phyloP scores from a whole-genome alignment of 2,888 invertebrate species.

The Xestia c-nigrum region DNA sequence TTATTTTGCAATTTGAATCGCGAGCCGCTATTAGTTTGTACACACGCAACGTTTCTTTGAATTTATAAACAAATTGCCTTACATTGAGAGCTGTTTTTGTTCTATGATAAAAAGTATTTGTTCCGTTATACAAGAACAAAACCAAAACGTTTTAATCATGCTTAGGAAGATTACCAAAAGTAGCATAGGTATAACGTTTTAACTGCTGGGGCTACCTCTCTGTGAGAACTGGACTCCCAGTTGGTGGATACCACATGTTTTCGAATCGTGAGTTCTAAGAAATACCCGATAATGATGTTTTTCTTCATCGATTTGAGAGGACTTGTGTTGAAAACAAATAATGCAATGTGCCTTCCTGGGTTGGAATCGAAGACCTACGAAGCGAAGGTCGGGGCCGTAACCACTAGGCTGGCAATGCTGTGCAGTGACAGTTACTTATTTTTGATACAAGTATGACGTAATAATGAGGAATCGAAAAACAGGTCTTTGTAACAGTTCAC shows the following conservation, averaged over 20 bases:
- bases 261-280: neutral
- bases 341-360: neutral
- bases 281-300: neutral
- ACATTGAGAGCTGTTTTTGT: slow-evolving; percentile 31
- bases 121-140: neutral
- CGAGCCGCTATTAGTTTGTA: slow-evolving; percentile 49
- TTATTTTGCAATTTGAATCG: slow-evolving; percentile 61
- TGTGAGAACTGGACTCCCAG: neutral
- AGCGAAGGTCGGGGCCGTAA: neutral
- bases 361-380: neutral
- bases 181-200: neutral
- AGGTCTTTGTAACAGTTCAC: slow-evolving; percentile 33
- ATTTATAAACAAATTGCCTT: slow-evolving; percentile 31
- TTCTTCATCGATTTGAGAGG: neutral
- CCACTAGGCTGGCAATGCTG: neutral
- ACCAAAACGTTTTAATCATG: neutral
- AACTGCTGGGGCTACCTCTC: neutral
- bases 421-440: neutral
- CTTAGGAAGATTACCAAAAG: neutral
- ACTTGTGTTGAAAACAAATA: neutral
- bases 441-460: slow-evolving; percentile 8
- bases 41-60: slow-evolving; percentile 50
- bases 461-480: neutral
- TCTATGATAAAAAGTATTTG: slow-evolving; percentile 12
- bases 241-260: neutral